phyloP scores from a whole-genome alignment of 2,113 vertebrate species.

The Podarcis cretensis region DNA sequence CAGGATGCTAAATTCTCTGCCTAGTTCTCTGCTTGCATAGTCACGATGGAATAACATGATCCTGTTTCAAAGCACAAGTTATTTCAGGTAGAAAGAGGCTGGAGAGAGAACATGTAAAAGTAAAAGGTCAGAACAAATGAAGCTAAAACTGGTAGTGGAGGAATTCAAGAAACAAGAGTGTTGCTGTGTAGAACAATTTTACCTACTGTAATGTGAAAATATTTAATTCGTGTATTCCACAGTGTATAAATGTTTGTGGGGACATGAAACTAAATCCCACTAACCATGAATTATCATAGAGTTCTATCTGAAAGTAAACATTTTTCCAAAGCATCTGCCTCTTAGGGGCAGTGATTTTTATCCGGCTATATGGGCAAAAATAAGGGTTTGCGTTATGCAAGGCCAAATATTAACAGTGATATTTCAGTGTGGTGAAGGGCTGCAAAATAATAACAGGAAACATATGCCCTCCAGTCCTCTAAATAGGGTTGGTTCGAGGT shows the following conservation, averaged over 20 bases:
- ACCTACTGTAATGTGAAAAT: not conserved
- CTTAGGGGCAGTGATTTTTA: not conserved
- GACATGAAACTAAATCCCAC: not conserved
- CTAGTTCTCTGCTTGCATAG: too few relatives aligned
- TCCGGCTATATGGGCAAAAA: not conserved
- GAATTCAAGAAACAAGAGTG: not conserved
- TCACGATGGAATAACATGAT: too few relatives aligned
- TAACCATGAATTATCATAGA: not conserved
- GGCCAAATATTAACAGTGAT: not conserved
- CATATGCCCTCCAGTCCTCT: not conserved
- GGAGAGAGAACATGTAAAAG: too few relatives aligned
- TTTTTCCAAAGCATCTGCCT: not conserved
- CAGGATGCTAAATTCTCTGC: too few relatives aligned
- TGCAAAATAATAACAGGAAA: not conserved
- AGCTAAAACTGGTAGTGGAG: too few relatives aligned
- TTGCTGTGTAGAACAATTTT: not conserved
- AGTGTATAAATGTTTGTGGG: too few relatives aligned
- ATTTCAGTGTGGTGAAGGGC: not conserved
- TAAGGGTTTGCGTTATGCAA: not conserved
- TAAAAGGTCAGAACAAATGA: too few relatives aligned
- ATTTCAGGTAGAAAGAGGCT: too few relatives aligned
- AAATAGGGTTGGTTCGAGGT: too few relatives aligned
- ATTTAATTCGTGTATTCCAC: too few relatives aligned
- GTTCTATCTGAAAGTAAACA: not conserved
- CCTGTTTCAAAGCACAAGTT: too few relatives aligned